phyloP scores from a whole-genome alignment of 2,113 vertebrate genomes.

The Ictalurus furcatus region DNA sequence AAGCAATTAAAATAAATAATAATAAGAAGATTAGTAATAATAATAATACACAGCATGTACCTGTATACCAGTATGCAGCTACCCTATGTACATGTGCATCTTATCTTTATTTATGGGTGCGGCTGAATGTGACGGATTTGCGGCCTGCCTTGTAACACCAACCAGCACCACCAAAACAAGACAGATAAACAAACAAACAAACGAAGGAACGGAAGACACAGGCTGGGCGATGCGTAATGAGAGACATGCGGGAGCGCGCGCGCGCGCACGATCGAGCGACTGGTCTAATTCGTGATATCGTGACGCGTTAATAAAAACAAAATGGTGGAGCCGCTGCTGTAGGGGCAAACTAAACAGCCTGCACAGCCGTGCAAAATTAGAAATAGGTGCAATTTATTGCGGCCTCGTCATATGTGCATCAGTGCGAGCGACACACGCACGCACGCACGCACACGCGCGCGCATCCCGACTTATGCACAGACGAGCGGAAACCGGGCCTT shows the following conservation, averaged over 20 bases:
- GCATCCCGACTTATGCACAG: background rate
- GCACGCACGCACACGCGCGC: background rate
- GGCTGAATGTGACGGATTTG: background rate
- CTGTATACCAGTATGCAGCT: background rate
- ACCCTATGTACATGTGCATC: background rate
- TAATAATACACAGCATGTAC: background rate
- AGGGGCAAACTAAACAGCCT: background rate
- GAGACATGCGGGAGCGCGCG: background rate
- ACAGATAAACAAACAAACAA: background rate
- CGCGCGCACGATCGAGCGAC: background rate
- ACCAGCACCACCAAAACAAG: background rate
- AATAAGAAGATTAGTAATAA: background rate
- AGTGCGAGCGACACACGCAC: background rate
- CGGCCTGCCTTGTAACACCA: conserved; percentile 5
- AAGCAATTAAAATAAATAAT: background rate
- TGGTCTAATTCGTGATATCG: background rate
- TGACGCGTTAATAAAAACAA: conserved; percentile 14
- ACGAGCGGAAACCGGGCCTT: conserved; percentile 10
- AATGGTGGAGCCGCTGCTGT: background rate
- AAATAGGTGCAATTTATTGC: background rate
- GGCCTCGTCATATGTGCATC: background rate
- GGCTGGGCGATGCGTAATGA: background rate
- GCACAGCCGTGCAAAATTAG: background rate
- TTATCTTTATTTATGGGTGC: conserved; percentile 26
- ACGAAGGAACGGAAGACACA: background rate